Conservation (phyloP, 2,797 vertebrate genomes). For the Acanthopagrus latus region DNA sequence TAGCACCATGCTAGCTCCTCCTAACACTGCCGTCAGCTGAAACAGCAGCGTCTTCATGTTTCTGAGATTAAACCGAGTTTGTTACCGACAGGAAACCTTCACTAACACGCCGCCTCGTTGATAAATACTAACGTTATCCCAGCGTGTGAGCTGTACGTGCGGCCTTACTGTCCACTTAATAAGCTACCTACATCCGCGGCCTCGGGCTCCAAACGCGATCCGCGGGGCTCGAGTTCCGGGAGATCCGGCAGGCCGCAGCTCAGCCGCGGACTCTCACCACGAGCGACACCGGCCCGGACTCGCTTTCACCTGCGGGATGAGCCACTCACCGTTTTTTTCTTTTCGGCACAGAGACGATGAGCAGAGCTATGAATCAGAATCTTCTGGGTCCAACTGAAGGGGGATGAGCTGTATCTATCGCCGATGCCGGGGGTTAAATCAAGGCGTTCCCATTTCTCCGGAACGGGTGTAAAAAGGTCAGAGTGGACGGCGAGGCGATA, state of each 20-base stretch:
- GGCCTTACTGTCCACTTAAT: accelerated
- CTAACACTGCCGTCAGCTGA: constrained; percentile 2
- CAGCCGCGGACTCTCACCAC: constrained; percentile 33
- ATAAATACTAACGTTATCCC: accelerated
- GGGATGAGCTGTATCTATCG: constrained; percentile 10
- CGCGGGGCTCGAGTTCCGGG: constrained; percentile 81
- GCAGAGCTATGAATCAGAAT: neutral
- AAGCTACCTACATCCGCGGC: constrained; percentile 40
- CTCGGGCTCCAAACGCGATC: constrained; percentile 44
- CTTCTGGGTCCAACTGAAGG: constrained; percentile 9
- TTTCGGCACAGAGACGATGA: constrained; percentile 40
- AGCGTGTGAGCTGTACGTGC: accelerated
- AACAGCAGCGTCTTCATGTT: neutral
- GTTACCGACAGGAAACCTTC: neutral
- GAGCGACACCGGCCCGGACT: constrained; percentile 52
- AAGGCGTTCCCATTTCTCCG: constrained; percentile 71
- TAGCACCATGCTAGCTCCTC: constrained; percentile 49
- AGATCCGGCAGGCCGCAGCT: constrained; percentile 79
- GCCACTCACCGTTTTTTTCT: constrained; percentile 80
- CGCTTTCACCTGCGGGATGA: constrained; percentile 21
- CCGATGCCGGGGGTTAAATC: constrained; percentile 38
- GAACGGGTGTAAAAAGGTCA: constrained; percentile 71
- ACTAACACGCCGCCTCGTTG: accelerated
- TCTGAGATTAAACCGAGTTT: neutral
- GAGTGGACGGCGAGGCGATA: constrained; percentile 63